Percentiles rank a stretch among this genome's conserved stretches.
These are phyloP conservation scores for Osmerus mordax DNA, from an alignment of 2,113 vertebrate genomes.

Conservation along the genomic window DNA sequence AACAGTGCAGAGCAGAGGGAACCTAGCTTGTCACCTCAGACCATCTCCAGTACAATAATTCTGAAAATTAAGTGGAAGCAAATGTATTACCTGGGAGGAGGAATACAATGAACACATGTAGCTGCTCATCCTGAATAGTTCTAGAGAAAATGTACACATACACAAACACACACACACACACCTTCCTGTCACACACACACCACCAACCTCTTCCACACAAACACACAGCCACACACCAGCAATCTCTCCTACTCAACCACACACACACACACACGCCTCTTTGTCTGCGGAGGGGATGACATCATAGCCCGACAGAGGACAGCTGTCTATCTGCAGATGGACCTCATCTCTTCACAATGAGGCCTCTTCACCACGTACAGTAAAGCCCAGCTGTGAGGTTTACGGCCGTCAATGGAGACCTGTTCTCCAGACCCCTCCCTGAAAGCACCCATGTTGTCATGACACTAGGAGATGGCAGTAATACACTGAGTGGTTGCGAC, in stretches of 20 bases:
- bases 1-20: neutral
- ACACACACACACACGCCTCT: neutral
- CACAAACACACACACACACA: too few species aligned
- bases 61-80: too few species aligned
- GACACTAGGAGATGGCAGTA: neutral
- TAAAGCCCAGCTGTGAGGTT: neutral
- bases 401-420: neutral
- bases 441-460: neutral
- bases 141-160: too few species aligned
- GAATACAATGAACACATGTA: neutral
- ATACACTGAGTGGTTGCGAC: conserved; percentile 4
- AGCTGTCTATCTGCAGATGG: neutral
- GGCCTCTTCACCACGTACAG: neutral
- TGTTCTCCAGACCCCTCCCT: neutral
- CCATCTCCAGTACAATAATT: too few species aligned
- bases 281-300: neutral
- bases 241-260: conserved; percentile 2
- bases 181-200: too few species aligned
- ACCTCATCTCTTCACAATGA: conserved; percentile 1
- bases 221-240: neutral
- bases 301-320: neutral
- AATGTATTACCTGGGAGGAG: neutral
- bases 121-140: too few species aligned
- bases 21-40: neutral
- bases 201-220: neutral